Conservation (phyloP, 2,888 invertebrate species). For the Papilio demoleus region DNA sequence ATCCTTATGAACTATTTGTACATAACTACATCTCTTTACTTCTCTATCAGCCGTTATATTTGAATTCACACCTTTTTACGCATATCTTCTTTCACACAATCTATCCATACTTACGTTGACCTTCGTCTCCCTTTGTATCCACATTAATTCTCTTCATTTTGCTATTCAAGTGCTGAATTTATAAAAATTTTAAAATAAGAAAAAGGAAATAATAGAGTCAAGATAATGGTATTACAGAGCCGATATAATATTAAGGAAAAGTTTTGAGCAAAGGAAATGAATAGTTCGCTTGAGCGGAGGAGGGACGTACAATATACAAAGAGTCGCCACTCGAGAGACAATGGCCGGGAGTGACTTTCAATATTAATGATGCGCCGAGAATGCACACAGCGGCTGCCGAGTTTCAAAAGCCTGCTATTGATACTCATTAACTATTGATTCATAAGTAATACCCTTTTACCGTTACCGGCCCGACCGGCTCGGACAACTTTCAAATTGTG, state of each 20-base stretch:
- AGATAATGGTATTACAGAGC: constrained; percentile 45
- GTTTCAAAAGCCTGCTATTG: constrained; percentile 78
- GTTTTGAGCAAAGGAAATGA: constrained; percentile 75
- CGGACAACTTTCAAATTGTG: constrained; percentile 75
- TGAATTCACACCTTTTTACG: too few species aligned
- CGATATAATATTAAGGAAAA: constrained; percentile 58
- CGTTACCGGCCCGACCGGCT: constrained; percentile 60
- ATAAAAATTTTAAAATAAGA: constrained; percentile 6
- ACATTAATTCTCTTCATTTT: too few species aligned
- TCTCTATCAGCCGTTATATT: too few species aligned
- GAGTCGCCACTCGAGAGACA: constrained; percentile 76
- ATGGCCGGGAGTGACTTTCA: constrained; percentile 76
- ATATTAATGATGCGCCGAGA: constrained; percentile 81
- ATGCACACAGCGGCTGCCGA: constrained; percentile 74
- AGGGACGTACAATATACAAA: constrained; percentile 74
- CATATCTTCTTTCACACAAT: too few species aligned
- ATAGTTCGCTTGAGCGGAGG: constrained; percentile 69
- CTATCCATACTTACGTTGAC: too few species aligned
- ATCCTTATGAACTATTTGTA: too few species aligned
- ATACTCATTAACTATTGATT: constrained; percentile 83
- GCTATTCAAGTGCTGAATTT: too few species aligned
- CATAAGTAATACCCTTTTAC: constrained; percentile 82
- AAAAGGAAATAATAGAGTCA: constrained; percentile 23
- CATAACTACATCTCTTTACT: too few species aligned
- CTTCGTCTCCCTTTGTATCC: too few species aligned